Percentiles rank a stretch among this genome's conserved stretches.
Evolutionary conservation across 2,888 invertebrate genomes (phyloP).

Genomic region (Atrina japonica): DNA sequence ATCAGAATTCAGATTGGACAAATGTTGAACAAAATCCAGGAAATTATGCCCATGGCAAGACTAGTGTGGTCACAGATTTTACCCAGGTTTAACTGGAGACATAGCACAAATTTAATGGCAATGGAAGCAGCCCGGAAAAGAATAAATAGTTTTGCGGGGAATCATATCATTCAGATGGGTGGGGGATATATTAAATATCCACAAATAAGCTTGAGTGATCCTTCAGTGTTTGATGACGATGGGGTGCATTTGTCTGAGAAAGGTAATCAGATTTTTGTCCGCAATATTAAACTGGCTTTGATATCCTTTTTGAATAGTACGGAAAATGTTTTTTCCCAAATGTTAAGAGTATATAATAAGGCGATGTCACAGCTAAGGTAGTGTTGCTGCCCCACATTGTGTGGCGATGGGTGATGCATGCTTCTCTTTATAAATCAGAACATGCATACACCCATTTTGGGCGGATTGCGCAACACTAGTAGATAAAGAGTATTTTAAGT

Average conservation of each 20-base stretch:
- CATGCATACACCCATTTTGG: no score
- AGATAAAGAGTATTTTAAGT: no score
- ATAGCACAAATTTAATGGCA: slow-evolving; percentile 3
- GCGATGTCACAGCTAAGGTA: no score
- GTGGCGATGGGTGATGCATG: no score
- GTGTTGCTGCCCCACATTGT: no score
- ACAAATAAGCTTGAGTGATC: background rate
- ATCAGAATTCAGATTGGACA: background rate
- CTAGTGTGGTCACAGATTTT: slow-evolving; percentile 16
- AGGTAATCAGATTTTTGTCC: slow-evolving; percentile 4
- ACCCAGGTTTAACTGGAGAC: slow-evolving; percentile 5
- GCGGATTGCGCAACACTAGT: no score
- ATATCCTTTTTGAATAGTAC: no score
- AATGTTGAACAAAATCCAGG: background rate
- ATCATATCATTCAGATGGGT: background rate
- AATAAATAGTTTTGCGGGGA: slow-evolving; percentile 1
- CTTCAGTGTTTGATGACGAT: background rate
- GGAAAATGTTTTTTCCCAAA: no score
- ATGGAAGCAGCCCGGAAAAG: slow-evolving; percentile 2
- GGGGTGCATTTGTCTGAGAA: slow-evolving; percentile 10
- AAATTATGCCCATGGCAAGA: background rate
- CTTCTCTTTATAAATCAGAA: no score
- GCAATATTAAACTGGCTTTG: no score
- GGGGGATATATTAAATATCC: slow-evolving; percentile 1
- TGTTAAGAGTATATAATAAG: no score